Conservation (phyloP, 2,113 vertebrate genomes). For the Nannobrachium achirus region DNA sequence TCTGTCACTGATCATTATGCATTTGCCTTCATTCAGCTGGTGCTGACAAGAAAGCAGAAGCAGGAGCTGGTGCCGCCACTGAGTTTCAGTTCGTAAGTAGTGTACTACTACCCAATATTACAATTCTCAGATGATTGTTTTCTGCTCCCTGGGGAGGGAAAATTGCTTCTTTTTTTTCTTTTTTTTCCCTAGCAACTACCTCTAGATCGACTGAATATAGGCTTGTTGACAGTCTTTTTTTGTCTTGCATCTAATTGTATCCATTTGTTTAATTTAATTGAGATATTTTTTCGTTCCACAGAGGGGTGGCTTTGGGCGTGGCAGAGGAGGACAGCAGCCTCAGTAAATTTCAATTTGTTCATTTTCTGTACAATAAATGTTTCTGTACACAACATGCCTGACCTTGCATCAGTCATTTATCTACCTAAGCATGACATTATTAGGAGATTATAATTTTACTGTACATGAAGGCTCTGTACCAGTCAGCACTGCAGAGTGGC, state of each 20-base stretch:
- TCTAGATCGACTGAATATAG: no score
- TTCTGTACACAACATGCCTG: conserved; percentile 57
- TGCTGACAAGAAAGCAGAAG: conserved; percentile 98
- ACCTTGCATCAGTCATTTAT: neutral
- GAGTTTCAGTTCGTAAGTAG: conserved; percentile 99
- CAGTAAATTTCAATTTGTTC: conserved; percentile 81
- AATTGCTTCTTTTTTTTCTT: neutral
- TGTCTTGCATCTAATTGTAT: neutral
- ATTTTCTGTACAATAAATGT: conserved; percentile 92
- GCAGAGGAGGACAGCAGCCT: conserved; percentile 94
- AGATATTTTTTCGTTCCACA: conserved; percentile 68
- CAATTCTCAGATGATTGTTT: neutral
- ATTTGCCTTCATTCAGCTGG: conserved; percentile 83
- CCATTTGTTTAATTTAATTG: neutral
- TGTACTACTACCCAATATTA: no score
- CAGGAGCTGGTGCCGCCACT: conserved; percentile 95
- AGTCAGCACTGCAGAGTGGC: neutral
- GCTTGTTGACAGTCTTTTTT: no score
- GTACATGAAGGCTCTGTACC: neutral
- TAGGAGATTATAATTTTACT: neutral
- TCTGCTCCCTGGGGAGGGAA: neutral
- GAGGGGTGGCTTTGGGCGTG: conserved; percentile 98
- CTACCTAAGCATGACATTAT: neutral
- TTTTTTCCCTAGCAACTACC: neutral
- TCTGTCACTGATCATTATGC: neutral